Percentiles rank a stretch among this genome's conserved stretches.
These are phyloP conservation scores for Harmothoe impar DNA, from an alignment of 2,888 invertebrate genomes.

Conservation along the genomic window DNA sequence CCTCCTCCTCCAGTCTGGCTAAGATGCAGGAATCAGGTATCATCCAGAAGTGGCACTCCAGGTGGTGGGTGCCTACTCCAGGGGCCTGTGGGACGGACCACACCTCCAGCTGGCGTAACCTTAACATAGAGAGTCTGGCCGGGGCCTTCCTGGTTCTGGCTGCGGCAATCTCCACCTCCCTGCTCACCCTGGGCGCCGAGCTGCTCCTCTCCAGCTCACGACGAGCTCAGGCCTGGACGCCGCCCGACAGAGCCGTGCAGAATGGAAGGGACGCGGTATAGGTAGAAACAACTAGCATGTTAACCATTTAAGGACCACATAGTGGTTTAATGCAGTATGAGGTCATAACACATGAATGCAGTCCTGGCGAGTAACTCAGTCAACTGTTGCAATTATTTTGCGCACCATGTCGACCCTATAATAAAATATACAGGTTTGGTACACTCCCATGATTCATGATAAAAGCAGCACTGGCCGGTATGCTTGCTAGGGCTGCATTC, in stretches of 20 bases:
- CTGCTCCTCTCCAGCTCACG: background rate
- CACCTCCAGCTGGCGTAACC: background rate
- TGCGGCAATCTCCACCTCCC: constrained; percentile 69
- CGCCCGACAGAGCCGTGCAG: background rate
- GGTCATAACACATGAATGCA: too few species aligned
- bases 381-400: too few species aligned
- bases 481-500: too few species aligned
- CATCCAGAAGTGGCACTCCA: constrained; percentile 52
- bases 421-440: too few species aligned
- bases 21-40: constrained; percentile 57
- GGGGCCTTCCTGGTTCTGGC: constrained; percentile 73
- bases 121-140: constrained; percentile 70
- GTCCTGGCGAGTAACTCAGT: too few species aligned
- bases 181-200: constrained; percentile 64
- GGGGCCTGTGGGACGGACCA: background rate
- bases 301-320: too few species aligned
- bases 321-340: too few species aligned
- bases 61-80: constrained; percentile 40
- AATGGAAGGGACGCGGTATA: background rate
- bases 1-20: constrained; percentile 18
- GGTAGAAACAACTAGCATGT: too few species aligned
- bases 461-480: too few species aligned
- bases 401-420: too few species aligned
- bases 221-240: background rate
- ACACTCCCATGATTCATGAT: too few species aligned